Conservation (phyloP, 2,888 invertebrate genomes). For the Synergus itoensis region DNA sequence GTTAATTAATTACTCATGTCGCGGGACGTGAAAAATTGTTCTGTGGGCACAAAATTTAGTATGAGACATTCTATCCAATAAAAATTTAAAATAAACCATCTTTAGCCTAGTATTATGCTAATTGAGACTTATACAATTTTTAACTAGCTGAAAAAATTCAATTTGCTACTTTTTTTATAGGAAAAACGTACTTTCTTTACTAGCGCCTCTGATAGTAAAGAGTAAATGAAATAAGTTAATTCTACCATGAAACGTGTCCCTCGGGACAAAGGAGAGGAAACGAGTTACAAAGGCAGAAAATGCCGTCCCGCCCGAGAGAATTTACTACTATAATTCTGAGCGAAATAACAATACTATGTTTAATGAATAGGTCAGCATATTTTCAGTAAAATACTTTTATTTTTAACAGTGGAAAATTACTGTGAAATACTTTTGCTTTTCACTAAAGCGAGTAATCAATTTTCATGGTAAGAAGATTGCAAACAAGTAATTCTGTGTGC, state of each 20-base stretch:
- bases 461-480: constrained; percentile 67
- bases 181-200: not conserved
- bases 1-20: too few species aligned
- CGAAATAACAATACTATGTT: not conserved
- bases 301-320: not conserved
- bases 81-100: too few species aligned
- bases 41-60: too few species aligned
- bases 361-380: not conserved
- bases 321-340: not conserved
- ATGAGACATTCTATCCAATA: too few species aligned
- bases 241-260: not conserved
- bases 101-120: not conserved
- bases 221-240: not conserved
- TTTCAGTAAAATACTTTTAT: not conserved
- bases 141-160: not conserved
- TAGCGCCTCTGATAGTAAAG: not conserved
- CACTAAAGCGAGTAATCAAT: constrained; percentile 64
- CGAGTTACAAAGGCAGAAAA: not conserved
- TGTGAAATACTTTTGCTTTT: not conserved
- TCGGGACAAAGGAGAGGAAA: not conserved
- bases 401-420: not conserved
- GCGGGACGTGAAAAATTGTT: too few species aligned
- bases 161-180: not conserved
- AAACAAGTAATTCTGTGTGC: constrained; percentile 62
- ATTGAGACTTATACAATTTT: not conserved